Percentiles rank a stretch among this genome's conserved stretches.
These are phyloP conservation scores for Barbus barbus DNA, from an alignment of 2,113 vertebrate species.

Conservation along the genomic window DNA sequence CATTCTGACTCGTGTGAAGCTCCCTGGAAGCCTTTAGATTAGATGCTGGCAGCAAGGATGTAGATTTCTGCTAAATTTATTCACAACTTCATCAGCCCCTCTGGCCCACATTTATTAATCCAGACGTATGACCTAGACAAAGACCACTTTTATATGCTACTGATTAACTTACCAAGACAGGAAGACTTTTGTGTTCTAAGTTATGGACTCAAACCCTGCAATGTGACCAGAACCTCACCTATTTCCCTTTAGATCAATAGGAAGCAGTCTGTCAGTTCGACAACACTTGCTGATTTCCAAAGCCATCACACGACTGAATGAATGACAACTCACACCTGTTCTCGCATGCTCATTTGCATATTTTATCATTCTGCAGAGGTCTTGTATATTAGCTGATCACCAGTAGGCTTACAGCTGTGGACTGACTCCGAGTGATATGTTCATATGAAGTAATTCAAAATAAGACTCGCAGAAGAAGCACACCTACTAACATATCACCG, in stretches of 20 bases:
- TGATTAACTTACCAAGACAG: conserved; percentile 31
- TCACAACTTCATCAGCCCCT: conserved; percentile 12
- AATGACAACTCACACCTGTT: not conserved
- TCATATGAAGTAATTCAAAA: conserved; percentile 17
- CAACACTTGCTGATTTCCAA: not conserved
- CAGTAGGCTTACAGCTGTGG: not conserved
- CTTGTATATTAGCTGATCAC: not conserved
- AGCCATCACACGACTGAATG: not conserved
- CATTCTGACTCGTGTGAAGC: conserved; percentile 8
- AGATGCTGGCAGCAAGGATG: conserved; percentile 9
- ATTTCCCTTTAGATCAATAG: not conserved
- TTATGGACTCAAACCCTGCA: conserved; percentile 34
- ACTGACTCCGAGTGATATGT: conserved; percentile 2
- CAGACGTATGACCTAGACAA: not conserved
- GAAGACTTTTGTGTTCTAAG: conserved; percentile 8
- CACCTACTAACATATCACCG: conserved; percentile 9
- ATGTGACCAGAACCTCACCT: conserved; percentile 21
- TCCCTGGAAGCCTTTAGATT: conserved; percentile 11
- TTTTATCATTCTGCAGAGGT: not conserved
- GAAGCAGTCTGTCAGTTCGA: not conserved
- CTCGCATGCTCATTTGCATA: not conserved
- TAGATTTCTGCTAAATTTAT: conserved; percentile 19
- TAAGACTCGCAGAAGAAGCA: not conserved
- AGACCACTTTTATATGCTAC: conserved; percentile 31
- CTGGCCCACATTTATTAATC: conserved; percentile 30